A percentile compares a stretch with the other conserved stretches of the same genome.
Conservation (phyloP, 2,797 vertebrate genomes). For the Argya squamiceps region DNA sequence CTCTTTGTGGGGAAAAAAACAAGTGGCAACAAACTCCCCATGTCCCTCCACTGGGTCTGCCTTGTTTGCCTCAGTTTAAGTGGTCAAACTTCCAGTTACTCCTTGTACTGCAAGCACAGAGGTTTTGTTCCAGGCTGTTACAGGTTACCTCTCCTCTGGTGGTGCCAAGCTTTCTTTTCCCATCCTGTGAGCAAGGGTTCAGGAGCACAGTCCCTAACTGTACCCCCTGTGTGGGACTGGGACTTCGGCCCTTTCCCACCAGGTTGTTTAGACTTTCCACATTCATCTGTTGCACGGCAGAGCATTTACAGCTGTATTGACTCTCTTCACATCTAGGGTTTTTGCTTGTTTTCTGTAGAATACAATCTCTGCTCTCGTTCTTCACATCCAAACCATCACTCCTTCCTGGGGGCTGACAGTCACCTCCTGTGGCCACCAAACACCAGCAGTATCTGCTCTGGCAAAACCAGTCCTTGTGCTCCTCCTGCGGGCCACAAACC, state of each 20-base stretch:
- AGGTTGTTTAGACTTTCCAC: neutral
- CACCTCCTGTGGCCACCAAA: neutral
- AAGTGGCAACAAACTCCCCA: neutral
- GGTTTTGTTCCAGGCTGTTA: neutral
- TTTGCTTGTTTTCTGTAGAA: neutral
- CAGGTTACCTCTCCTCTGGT: neutral
- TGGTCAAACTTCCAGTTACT: neutral
- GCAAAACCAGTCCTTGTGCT: rapidly evolving
- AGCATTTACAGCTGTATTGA: neutral
- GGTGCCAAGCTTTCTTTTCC: neutral
- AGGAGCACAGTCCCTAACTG: rapidly evolving
- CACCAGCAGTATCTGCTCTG: neutral
- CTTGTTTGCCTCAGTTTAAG: neutral
- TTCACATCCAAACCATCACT: neutral
- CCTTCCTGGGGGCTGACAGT: neutral
- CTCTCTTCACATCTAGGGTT: neutral
- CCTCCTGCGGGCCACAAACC: neutral
- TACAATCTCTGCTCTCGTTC: neutral
- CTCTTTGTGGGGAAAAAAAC: neutral
- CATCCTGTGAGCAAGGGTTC: rapidly evolving
- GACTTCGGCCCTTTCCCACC: neutral
- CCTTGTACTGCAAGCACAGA: neutral
- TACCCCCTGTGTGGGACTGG: neutral
- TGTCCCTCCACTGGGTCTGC: rapidly evolving
- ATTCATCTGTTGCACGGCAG: neutral